Evolutionary conservation across 2,797 vertebrate genomes (phyloP).

Genomic region (Scolopax rusticola): DNA sequence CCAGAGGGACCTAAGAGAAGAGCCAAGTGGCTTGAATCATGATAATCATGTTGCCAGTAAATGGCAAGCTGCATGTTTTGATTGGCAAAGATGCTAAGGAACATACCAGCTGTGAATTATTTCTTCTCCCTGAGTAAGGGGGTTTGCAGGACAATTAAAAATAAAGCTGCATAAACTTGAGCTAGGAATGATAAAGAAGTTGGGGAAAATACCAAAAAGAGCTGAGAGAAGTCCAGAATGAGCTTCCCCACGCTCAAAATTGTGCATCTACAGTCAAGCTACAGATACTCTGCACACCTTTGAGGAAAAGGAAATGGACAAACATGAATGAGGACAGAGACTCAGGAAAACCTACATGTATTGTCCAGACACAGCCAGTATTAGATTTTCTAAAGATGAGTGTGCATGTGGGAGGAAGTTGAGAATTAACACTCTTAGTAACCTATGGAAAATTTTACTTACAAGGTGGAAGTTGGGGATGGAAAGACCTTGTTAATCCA

Average conservation of each 20-base stretch:
- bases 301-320: not conserved
- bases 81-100: not conserved
- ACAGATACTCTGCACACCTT: not conserved
- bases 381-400: not conserved
- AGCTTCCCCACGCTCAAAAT: not conserved
- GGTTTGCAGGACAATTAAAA: slow-evolving; percentile 16
- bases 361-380: not conserved
- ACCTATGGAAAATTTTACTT: not conserved
- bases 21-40: slow-evolving; percentile 45
- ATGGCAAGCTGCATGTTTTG: slow-evolving; percentile 35
- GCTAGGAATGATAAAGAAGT: not conserved
- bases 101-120: slow-evolving; percentile 6
- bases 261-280: not conserved
- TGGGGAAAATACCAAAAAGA: slow-evolving; percentile 16
- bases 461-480: not conserved
- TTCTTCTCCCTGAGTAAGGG: slow-evolving; percentile 18
- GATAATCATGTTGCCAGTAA: slow-evolving; percentile 19
- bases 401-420: not conserved
- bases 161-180: not conserved
- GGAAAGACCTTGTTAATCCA: not conserved
- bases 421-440: not conserved
- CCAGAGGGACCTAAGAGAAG: slow-evolving; percentile 16
- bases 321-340: not conserved
- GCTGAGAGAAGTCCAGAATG: not conserved
- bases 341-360: not conserved